A percentile compares a stretch with the other conserved stretches of the same genome.
Evolutionary conservation across 2,113 vertebrate species (phyloP).

Genomic region (Myodes glareolus): DNA sequence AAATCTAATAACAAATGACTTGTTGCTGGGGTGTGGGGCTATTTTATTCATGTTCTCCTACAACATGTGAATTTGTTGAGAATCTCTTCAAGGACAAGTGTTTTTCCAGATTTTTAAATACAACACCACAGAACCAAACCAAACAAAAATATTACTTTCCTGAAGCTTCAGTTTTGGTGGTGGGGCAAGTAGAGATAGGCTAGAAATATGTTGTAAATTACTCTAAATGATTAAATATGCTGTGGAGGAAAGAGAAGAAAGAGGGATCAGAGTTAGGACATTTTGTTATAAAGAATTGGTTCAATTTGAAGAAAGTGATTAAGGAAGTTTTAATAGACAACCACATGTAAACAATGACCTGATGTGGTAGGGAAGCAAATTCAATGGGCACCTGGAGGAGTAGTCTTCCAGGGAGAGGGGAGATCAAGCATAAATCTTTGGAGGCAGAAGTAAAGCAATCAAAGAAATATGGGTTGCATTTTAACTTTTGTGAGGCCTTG

Average conservation of each 20-base stretch:
- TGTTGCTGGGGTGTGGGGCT: too few species aligned
- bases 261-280: background rate
- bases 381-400: background rate
- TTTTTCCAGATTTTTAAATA: background rate
- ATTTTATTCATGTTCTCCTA: too few species aligned
- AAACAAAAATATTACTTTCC: background rate
- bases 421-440: background rate
- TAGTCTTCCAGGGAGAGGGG: background rate
- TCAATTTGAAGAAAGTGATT: conserved; percentile 9
- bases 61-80: conserved; percentile 7
- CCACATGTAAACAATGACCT: background rate
- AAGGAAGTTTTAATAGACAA: background rate
- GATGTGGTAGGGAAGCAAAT: background rate
- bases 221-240: background rate
- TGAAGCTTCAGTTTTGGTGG: background rate
- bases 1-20: background rate
- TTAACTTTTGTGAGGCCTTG: background rate
- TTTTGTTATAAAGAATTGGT: background rate
- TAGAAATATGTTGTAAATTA: background rate
- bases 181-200: background rate
- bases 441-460: background rate
- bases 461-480: background rate
- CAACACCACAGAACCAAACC: background rate
- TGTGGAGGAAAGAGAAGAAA: background rate
- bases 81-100: background rate